Evolutionary conservation across 2,888 invertebrate species (phyloP), one percentile per base, ranked within the genome.

Genomic region (Terebella lapidaria): DNA sequence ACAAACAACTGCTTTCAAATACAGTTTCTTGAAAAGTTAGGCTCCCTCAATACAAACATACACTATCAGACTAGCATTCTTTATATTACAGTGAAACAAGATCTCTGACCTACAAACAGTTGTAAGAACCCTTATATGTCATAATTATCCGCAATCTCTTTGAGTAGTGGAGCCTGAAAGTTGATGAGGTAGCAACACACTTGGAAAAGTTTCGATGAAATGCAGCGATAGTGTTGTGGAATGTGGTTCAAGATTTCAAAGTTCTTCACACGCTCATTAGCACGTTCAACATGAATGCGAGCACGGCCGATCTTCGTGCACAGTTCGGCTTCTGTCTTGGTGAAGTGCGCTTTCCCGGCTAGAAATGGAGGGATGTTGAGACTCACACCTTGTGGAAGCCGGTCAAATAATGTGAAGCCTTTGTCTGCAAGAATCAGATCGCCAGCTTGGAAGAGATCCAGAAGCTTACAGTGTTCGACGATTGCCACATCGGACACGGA

Each of bases 381-480:
- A 15, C 4, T 10, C 2, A 56, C 56, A 25, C 46, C 56, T 10
- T 20, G 4, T 24, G 56, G 56, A 2, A 56, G 27, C 3, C 27
- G 2, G 4, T 22, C 46, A 2, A 46, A 46, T 2, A 56, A 46
- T 1, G 42, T 56, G 27, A 56, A 56, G 2, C 56, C 56, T 28
- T 56, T 56, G 46, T 56, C 56, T 1, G 56, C 56, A 2, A 56
- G 56, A 3, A 56, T 56, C 25, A 56, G 45, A 26, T 56, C 56
- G 1, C 57, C 57, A 15, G 51, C 22, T 27, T 29, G 27, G n/a
- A 57, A 28, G 10, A 51, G 28, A 2, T 15, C 22, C 10, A 57
- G 30, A 4, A 57, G 22, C 10, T 24, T 18, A 26, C 52, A 30
- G 35, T 53, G 52, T 25, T 58, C 53, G n/a, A 58, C 58, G 25